Conservation (phyloP, 2,888 invertebrate species). For the Matsumyia berberina region DNA sequence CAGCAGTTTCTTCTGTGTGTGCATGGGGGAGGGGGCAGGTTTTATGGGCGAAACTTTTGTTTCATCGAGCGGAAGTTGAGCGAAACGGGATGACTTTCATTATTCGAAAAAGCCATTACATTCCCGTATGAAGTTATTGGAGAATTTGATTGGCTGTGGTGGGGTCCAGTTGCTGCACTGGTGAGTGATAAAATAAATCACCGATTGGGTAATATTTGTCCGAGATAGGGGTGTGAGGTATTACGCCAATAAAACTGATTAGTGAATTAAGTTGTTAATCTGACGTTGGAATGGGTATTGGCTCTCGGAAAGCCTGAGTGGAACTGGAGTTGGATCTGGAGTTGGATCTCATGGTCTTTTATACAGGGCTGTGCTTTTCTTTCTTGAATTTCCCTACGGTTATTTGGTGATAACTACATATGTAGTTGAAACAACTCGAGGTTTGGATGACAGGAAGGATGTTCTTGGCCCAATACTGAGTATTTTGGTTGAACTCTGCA, state of each 20-base stretch:
- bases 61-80: constrained; percentile 17
- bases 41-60: constrained; percentile 54
- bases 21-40: neutral
- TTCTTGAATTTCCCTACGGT: no score
- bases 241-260: constrained; percentile 22
- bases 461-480: no score
- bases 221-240: constrained; percentile 3
- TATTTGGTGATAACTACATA: no score
- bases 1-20: constrained; percentile 13
- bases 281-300: no score
- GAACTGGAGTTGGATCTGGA: no score
- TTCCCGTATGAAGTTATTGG: constrained; percentile 23
- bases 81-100: constrained; percentile 47
- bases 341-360: no score
- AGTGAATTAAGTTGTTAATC: constrained; percentile 6
- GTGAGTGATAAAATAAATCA: constrained; percentile 10
- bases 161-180: neutral
- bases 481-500: no score
- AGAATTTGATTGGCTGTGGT: constrained; percentile 37
- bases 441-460: no score
- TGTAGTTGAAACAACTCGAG: no score
- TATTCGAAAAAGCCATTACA: constrained; percentile 47
- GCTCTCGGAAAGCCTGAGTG: no score
- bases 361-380: no score
- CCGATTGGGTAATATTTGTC: constrained; percentile 25